Base-by-base conservation (phyloP, 2,888 invertebrate genomes). In the Lochmaea crataegi region DNA sequence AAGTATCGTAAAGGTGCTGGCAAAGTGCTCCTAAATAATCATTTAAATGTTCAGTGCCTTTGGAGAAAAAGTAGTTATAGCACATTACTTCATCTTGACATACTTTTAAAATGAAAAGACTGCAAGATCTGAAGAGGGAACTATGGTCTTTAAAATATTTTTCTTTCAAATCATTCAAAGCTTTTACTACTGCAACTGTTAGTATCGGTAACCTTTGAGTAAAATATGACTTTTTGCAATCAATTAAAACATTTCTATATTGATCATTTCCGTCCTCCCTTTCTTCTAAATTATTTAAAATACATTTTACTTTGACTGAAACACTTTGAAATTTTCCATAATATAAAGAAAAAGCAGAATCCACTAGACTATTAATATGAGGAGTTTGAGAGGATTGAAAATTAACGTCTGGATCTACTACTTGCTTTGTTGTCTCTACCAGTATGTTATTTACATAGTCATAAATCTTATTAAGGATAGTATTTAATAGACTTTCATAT, bases 251-350 rank as follows among this genome's bases (percentile, higher is more conserved):
- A 56, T 91, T 91, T 42, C 91, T 90, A 85, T 95, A 94, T 90
- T 96, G 95, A 53, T 91, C 88, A 84, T 92, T 92, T 74, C 89
- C 90, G 66, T 92, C 91, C 0, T 93, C 89, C 68, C 96, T 90
- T 1, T 90, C 88, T 86, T 98, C 98, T 38, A 98, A 90, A 81
- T 96, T 92, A 75, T 92, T 91, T 58, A 97, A 93, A 10, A 98
- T 90, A 73, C 92, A 90, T 81, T 92, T 94, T 1, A 97, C 90
- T 84, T 96, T 94, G 0, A 94, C 92, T 0, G 98, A 93, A n/a
- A 95, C 94, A 0, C 96, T 94, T 85, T 97, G 95, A 85, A 98
- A 99, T 87, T 97, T 96, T 0, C 98, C 98, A 84, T 98, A 99
- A 83, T 96, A 98, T 48, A 91, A 91, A 63, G 94, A 96, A 88